A percentile compares a stretch with the other conserved stretches of the same genome.
Conservation (phyloP, 2,113 vertebrate genomes). For the Corynorhinus townsendii region DNA sequence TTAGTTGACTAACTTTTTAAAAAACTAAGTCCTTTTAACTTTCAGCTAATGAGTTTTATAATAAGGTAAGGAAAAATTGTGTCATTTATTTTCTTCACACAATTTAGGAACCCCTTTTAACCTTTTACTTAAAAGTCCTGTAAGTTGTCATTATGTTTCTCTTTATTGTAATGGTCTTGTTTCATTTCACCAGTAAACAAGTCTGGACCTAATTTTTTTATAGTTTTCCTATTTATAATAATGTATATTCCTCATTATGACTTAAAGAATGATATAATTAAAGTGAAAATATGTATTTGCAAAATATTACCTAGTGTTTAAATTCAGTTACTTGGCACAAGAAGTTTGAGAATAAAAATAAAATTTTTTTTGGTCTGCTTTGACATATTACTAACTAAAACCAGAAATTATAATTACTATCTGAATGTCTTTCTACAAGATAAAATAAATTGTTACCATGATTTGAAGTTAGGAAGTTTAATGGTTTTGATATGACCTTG, state of each 20-base stretch:
- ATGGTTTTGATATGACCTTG: constrained; percentile 60
- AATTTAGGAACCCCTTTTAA: neutral
- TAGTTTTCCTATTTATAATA: neutral
- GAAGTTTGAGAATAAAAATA: constrained; percentile 34
- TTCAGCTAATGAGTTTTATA: neutral
- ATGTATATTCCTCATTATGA: neutral
- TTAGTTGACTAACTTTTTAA: neutral
- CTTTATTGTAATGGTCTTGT: neutral
- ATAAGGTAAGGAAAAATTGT: neutral
- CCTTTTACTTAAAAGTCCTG: neutral
- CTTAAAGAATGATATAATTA: constrained; percentile 28
- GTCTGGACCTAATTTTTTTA: neutral
- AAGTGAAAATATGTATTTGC: neutral
- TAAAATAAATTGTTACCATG: constrained; percentile 52
- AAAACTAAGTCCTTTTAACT: neutral
- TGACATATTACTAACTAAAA: constrained; percentile 57
- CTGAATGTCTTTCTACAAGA: constrained; percentile 60
- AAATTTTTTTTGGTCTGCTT: constrained; percentile 24
- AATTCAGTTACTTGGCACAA: neutral
- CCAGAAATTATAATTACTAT: constrained; percentile 50
- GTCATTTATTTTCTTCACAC: neutral
- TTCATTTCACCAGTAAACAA: neutral
- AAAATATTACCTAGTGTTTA: constrained; percentile 31
- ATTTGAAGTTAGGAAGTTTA: constrained; percentile 40
- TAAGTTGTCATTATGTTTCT: neutral